phyloP scores from a whole-genome alignment of 2,888 invertebrate species.

The Lasioglossum villosulum region DNA sequence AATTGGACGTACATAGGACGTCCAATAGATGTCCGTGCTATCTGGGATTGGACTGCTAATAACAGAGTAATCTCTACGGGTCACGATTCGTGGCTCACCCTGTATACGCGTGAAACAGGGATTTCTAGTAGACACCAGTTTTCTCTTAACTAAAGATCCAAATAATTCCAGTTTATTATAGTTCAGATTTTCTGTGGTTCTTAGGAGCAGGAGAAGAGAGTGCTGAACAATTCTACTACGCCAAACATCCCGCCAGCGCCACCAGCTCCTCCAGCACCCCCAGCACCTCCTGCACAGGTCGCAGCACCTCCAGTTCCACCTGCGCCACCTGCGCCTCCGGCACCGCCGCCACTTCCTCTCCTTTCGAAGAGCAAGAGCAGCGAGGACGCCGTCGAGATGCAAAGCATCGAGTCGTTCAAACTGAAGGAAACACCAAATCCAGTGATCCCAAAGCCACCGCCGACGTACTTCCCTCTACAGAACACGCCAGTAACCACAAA shows the following conservation, averaged over 20 bases:
- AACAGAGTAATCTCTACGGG: too few relatives aligned
- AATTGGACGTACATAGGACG: too few relatives aligned
- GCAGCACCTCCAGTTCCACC: constrained; percentile 54
- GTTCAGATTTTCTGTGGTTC: not conserved
- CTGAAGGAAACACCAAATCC: constrained; percentile 88
- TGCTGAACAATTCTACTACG: constrained; percentile 60
- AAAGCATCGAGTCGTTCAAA: constrained; percentile 91
- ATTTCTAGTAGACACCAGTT: too few relatives aligned
- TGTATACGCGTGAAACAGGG: not conserved
- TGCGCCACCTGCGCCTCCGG: constrained; percentile 74
- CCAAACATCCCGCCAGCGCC: constrained; percentile 36
- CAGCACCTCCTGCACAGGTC: constrained; percentile 67
- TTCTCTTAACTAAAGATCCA: not conserved
- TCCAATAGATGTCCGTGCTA: too few relatives aligned
- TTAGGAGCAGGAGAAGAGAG: constrained; percentile 79
- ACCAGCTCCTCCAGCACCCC: constrained; percentile 68
- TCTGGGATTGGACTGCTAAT: too few relatives aligned
- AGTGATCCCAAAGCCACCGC: constrained; percentile 88
- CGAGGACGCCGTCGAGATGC: constrained; percentile 89
- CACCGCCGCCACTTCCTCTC: constrained; percentile 75
- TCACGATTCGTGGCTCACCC: too few relatives aligned
- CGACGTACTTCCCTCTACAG: constrained; percentile 87
- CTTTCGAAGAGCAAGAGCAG: constrained; percentile 73
- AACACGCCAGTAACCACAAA: constrained; percentile 65
- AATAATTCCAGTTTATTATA: too few relatives aligned